Percentiles rank a stretch among this genome's conserved stretches.
Conservation (phyloP, 2,888 invertebrate species). For the Rhaphigaster nebulosa region DNA sequence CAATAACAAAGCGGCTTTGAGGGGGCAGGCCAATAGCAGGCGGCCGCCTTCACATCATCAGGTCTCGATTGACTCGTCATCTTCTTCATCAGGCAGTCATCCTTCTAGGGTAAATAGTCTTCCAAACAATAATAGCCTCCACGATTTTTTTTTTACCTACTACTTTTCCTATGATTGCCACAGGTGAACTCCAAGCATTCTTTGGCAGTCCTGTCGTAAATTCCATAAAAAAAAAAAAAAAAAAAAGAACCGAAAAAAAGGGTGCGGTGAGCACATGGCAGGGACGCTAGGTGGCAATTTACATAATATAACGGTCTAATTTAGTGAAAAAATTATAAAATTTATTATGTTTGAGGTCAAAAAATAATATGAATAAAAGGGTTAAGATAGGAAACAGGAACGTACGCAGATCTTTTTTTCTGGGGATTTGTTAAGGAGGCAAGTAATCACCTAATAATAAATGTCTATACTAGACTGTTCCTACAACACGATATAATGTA, state of each 20-base stretch:
- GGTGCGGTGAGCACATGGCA: neutral
- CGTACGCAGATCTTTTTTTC: too few species aligned
- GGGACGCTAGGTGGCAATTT: neutral
- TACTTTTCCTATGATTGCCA: conserved; percentile 36
- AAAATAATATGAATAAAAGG: too few species aligned
- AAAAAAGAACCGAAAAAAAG: neutral
- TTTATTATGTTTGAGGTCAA: too few species aligned
- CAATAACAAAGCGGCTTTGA: conserved; percentile 56
- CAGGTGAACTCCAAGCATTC: conserved; percentile 22
- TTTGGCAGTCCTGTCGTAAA: neutral
- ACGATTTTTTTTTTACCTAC: conserved; percentile 24
- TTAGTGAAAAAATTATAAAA: too few species aligned
- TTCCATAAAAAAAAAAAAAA: neutral
- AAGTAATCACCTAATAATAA: too few species aligned
- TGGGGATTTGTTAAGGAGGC: too few species aligned
- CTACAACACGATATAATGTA: too few species aligned
- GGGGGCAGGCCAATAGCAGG: conserved; percentile 4
- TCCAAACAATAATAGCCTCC: conserved; percentile 40
- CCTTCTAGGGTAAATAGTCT: conserved; percentile 46
- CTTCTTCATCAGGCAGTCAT: conserved; percentile 40
- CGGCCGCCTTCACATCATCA: conserved; percentile 52
- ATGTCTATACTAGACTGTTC: too few species aligned
- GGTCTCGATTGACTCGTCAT: conserved; percentile 52
- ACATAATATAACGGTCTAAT: neutral
- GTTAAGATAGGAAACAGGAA: too few species aligned